Conservation (phyloP, 1,140 invertebrate species). For the Lasioglossum baleicum region DNA sequence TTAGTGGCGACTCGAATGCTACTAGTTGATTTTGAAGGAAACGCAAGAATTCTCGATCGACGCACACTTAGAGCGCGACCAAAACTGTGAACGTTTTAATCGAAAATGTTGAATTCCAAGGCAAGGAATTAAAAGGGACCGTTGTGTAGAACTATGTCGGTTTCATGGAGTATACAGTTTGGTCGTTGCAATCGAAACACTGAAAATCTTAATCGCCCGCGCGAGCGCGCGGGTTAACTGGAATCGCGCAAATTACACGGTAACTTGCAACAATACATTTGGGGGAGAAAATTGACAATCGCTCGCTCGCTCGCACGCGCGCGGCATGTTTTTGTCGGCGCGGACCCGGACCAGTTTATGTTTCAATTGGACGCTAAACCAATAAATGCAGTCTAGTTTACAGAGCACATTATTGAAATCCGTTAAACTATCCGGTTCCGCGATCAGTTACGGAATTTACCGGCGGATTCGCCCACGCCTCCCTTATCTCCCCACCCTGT, state of each 20-base stretch:
- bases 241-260: background rate
- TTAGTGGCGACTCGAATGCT: no score
- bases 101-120: no score
- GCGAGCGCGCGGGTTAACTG: no score
- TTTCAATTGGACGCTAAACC: conserved; percentile 12
- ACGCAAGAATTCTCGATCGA: no score
- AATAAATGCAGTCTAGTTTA: conserved; percentile 27
- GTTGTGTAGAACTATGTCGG: background rate
- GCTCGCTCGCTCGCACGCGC: background rate
- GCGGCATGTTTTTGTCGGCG: conserved; percentile 33
- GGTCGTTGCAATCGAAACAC: background rate
- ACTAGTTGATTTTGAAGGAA: no score
- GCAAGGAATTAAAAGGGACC: background rate
- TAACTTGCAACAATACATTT: no score
- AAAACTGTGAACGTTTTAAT: no score
- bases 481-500: background rate
- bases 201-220: background rate
- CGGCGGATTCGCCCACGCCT: background rate
- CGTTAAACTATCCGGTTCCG: conserved; percentile 20
- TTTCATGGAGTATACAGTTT: background rate
- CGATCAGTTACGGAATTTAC: conserved; percentile 23
- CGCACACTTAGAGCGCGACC: no score
- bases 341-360: background rate
- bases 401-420: conserved; percentile 31
- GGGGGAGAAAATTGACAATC: conserved; percentile 25